Base-by-base conservation (phyloP, 2,888 invertebrate species). In the Drosophila nigritarsus region DNA sequence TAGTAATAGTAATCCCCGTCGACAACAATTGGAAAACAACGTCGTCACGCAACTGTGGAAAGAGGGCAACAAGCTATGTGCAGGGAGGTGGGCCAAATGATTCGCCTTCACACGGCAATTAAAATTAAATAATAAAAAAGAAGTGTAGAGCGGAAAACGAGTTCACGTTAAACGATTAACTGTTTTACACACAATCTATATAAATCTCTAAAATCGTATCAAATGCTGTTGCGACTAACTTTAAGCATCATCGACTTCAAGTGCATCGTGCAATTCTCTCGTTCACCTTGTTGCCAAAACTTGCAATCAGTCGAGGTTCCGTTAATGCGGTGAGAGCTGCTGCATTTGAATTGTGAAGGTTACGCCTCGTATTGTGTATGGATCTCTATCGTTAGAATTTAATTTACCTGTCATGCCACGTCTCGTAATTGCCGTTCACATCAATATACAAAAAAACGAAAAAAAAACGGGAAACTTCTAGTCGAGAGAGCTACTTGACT, bases 11-110 rank as follows among this genome's bases (percentile, higher is more conserved):
- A 63, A 56, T 51, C 9, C 29, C 49, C 32, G 34, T 13, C 27
- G 11, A 40, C 8, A 32, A 40, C 51, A 85, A 87, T 87, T 84
- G 73, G 76, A 72, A 65, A 45, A 15, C 20, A 45, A 24, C 66
- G 70, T 73, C 66, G 70, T 73, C 88, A 85, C 88, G 83, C 77
- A 56, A 70, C 34, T 59, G 49, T 38, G 48, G 59, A 50, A 59
- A 8, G 18, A 20, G 27, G 9, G 30, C 13, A 42, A 27, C 38
- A 40, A 9, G 40, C 9, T 11, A n/a, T 40, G 40, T 40, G 40
- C n/a, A 45, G 11, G 51, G 27, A 24, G 48, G 54, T 11, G 64
- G 9, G 54, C 11, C 51, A 11, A 36, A 18, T 40, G 27, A 49
- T 18, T 34, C 42, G 38, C 49, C 58, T 56, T 72, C 73, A 53